phyloP scores from a whole-genome alignment of 2,888 invertebrate genomes.

The Eilema depressum region DNA sequence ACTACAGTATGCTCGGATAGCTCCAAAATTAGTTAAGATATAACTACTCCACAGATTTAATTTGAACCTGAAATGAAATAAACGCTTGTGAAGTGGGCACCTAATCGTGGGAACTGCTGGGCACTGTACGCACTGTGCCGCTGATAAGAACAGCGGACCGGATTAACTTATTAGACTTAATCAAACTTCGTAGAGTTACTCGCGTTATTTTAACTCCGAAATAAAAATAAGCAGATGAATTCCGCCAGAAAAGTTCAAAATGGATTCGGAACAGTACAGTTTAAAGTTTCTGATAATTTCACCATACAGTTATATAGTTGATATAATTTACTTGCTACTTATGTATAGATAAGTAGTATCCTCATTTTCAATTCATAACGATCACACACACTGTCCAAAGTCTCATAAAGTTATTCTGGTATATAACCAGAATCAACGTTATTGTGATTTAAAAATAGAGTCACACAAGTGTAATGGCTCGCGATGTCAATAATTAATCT shows the following conservation, averaged over 20 bases:
- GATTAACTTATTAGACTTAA: slow-evolving; percentile 17
- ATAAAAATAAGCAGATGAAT: not conserved
- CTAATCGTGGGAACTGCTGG: not conserved
- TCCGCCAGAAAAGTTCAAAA: not conserved
- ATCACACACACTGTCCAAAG: not conserved
- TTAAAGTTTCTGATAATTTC: no score
- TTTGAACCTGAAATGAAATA: no score
- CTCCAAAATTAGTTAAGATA: no score
- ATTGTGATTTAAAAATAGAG: not conserved
- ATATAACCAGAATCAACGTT: no score
- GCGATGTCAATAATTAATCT: not conserved
- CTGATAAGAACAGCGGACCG: not conserved
- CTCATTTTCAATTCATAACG: not conserved
- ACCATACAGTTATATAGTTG: no score
- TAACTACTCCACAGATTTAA: no score
- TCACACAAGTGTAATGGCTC: not conserved
- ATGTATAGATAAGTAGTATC: not conserved
- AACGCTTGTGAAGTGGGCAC: not conserved
- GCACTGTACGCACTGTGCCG: not conserved
- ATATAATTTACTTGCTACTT: no score
- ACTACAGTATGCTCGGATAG: no score
- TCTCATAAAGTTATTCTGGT: no score
- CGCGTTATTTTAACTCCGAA: slow-evolving; percentile 14
- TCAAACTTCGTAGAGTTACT: slow-evolving; percentile 5
- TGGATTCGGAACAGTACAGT: not conserved